phyloP scores from a whole-genome alignment of 2,797 vertebrate species.

The Todus mexicanus region DNA sequence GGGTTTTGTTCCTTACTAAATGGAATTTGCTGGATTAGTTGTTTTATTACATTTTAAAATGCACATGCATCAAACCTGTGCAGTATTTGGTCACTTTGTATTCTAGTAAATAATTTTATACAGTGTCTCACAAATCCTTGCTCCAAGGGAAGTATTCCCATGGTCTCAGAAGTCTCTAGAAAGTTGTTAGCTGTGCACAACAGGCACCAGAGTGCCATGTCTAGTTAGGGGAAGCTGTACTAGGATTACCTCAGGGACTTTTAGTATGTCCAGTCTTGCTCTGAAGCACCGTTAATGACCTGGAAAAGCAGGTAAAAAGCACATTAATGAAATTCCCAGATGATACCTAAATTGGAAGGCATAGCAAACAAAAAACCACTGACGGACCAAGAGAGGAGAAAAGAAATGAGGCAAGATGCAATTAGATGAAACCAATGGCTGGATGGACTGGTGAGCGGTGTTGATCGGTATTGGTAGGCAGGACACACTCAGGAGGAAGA shows the following conservation, averaged over 20 bases:
- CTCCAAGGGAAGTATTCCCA: not conserved
- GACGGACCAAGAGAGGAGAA: not conserved
- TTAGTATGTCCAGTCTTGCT: not conserved
- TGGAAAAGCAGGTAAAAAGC: slow-evolving; percentile 3
- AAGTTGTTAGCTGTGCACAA: not conserved
- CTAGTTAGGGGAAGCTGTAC: not conserved
- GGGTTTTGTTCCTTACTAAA: not conserved
- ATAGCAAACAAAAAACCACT: not conserved
- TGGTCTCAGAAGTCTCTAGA: not conserved
- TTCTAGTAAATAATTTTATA: not conserved
- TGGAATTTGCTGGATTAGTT: not conserved
- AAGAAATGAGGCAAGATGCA: not conserved
- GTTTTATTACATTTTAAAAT: not conserved
- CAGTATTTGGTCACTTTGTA: not conserved
- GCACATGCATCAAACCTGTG: not conserved
- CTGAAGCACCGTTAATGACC: not conserved
- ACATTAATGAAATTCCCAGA: not conserved
- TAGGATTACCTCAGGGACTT: not conserved
- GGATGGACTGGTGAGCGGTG: not conserved
- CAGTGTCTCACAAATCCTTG: not conserved
- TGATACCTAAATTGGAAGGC: not conserved
- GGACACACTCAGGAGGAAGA: not conserved
- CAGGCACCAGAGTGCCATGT: not conserved
- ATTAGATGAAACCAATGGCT: not conserved
- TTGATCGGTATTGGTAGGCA: not conserved